Percentiles rank a stretch among this genome's conserved stretches.
Evolutionary conservation across 1,140 invertebrate genomes (phyloP).

Genomic region (Atopsyche davidsoni): DNA sequence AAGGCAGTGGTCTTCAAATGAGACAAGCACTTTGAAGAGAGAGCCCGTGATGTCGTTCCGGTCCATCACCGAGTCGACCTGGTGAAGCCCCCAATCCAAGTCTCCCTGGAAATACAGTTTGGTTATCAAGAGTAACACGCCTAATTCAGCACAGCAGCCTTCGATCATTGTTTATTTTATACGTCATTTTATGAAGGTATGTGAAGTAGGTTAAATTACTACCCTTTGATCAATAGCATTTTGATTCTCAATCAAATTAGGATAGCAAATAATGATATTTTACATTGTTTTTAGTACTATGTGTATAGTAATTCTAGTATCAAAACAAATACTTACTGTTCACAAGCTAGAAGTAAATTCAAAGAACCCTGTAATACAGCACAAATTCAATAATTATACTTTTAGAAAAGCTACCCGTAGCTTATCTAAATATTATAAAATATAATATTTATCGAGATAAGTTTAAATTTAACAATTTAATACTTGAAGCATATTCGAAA

Average conservation of each 20-base stretch:
- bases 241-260: neutral
- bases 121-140: too few species aligned
- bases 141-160: too few species aligned
- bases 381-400: too few species aligned
- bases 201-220: slow-evolving; percentile 3
- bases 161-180: neutral
- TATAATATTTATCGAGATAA: neutral
- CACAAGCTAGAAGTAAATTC: too few species aligned
- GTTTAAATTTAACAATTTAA: neutral
- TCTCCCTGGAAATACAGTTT: slow-evolving; percentile 45
- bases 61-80: slow-evolving; percentile 70
- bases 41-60: slow-evolving; percentile 54
- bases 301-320: too few species aligned
- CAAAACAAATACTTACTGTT: too few species aligned
- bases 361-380: too few species aligned
- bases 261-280: too few species aligned
- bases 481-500: neutral
- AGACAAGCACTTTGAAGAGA: slow-evolving; percentile 59
- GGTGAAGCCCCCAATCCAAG: slow-evolving; percentile 71
- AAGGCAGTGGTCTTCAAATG: slow-evolving; percentile 70
- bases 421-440: neutral
- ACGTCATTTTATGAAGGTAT: neutral
- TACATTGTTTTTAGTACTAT: too few species aligned
- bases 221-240: neutral
- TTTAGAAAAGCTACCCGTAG: too few species aligned